Evolutionary conservation across 2,888 invertebrate genomes (phyloP).

Genomic region (Agapostemon virescens): DNA sequence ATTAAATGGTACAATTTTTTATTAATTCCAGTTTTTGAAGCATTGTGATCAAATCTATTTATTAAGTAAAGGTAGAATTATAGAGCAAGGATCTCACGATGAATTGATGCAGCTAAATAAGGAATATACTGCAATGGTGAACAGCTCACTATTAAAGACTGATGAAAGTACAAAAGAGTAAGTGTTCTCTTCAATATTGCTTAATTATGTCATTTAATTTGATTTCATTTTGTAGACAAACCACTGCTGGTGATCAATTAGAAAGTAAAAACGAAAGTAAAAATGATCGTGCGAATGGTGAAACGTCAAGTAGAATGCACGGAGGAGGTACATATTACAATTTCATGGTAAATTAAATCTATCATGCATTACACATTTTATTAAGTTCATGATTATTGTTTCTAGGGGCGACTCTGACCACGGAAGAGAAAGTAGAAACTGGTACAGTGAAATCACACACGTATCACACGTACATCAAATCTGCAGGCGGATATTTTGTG

Average conservation of each 20-base stretch:
- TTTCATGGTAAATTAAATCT: neutral
- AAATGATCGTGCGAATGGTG: neutral
- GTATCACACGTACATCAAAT: constrained; percentile 81
- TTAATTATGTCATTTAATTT: neutral
- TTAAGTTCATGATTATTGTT: constrained; percentile 7
- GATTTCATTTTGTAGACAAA: constrained; percentile 1
- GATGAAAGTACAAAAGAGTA: constrained; percentile 33
- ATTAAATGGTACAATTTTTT: neutral
- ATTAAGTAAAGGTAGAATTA: constrained; percentile 82
- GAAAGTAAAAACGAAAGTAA: neutral
- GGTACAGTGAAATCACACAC: constrained; percentile 78
- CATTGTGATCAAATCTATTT: constrained; percentile 83
- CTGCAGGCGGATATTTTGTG: constrained; percentile 81
- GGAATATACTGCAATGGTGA: constrained; percentile 73
- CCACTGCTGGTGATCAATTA: neutral
- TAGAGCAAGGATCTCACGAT: constrained; percentile 82
- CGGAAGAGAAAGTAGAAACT: constrained; percentile 67
- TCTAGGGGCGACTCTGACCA: constrained; percentile 64
- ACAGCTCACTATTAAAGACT: constrained; percentile 39
- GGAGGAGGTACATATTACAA: constrained; percentile 24
- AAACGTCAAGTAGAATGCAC: neutral
- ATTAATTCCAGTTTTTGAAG: constrained; percentile 81
- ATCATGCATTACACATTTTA: neutral
- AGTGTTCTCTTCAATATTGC: neutral
- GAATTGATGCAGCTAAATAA: constrained; percentile 79